A percentile compares a stretch with the other conserved stretches of the same genome.
phyloP scores from a whole-genome alignment of 2,888 invertebrate species.

The Andrena dorsata region DNA sequence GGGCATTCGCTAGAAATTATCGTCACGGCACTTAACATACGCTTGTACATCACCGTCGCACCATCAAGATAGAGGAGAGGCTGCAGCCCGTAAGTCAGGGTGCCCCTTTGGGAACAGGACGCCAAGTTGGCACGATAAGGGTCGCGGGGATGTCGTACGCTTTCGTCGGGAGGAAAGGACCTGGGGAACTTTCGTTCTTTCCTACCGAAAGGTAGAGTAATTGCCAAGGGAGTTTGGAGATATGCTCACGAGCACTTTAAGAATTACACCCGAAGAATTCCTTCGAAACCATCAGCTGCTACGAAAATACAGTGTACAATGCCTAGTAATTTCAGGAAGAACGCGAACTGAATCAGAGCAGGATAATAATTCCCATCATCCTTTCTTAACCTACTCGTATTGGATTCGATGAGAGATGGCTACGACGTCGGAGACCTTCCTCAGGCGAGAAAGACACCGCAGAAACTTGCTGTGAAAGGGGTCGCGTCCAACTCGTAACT shows the following conservation, averaged over 20 bases:
- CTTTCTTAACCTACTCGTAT: not conserved
- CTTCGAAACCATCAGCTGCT: not conserved
- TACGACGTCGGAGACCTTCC: not conserved
- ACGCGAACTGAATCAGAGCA: not conserved
- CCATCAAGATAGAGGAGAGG: slow-evolving; percentile 63
- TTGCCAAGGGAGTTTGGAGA: too few species aligned
- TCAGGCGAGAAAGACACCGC: not conserved
- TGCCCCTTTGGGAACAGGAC: slow-evolving; percentile 72
- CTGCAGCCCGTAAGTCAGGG: slow-evolving; percentile 68
- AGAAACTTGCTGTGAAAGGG: not conserved
- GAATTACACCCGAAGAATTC: not conserved
- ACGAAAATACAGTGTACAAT: too few species aligned
- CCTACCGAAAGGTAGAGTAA: too few species aligned
- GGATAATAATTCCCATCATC: not conserved
- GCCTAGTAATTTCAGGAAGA: not conserved
- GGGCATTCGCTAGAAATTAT: slow-evolving; percentile 51
- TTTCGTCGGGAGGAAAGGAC: slow-evolving; percentile 45
- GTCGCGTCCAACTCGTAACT: slow-evolving; percentile 9
- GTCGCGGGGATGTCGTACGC: slow-evolving; percentile 20
- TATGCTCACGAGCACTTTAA: too few species aligned
- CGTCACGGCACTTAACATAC: slow-evolving; percentile 54
- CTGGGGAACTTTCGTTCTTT: slow-evolving; percentile 10
- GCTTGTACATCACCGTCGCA: slow-evolving; percentile 44
- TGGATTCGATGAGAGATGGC: not conserved
- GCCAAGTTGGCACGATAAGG: slow-evolving; percentile 55